Percentiles rank a stretch among this genome's conserved stretches.
Conservation (phyloP, 2,113 vertebrate genomes). For the Silurus meridionalis region DNA sequence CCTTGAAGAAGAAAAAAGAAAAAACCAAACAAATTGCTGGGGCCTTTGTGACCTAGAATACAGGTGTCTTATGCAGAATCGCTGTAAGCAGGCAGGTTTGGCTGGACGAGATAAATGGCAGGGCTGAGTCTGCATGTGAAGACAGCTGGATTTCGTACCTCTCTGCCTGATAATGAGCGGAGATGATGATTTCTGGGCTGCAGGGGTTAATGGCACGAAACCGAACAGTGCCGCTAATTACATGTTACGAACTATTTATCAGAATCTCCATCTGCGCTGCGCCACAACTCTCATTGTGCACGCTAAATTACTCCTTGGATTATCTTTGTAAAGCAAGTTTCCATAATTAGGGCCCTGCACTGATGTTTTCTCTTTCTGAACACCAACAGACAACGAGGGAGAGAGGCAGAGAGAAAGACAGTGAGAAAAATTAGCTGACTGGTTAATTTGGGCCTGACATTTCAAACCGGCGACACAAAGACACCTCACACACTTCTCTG, state of each 20-base stretch:
- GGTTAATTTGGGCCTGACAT: conserved; percentile 66
- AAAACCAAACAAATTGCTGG: background rate
- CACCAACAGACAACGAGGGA: conserved; percentile 64
- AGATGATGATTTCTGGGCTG: conserved; percentile 88
- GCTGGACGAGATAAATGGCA: conserved; percentile 80
- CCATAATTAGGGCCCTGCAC: conserved; percentile 91
- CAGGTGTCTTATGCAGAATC: conserved; percentile 69
- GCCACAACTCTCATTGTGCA: conserved; percentile 89
- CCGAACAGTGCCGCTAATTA: conserved; percentile 96
- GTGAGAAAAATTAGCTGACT: conserved; percentile 65
- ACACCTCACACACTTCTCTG: conserved; percentile 17
- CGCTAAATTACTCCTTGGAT: conserved; percentile 99
- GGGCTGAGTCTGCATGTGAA: conserved; percentile 92
- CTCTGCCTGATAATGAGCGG: conserved; percentile 96
- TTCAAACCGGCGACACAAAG: conserved; percentile 51
- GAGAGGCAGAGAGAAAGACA: conserved; percentile 46
- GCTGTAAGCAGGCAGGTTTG: conserved; percentile 50
- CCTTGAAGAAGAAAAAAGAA: conserved; percentile 17
- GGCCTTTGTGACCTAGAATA: conserved; percentile 69
- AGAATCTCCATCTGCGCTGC: conserved; percentile 96
- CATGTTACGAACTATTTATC: conserved; percentile 99
- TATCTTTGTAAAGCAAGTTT: conserved; percentile 99
- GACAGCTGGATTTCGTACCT: conserved; percentile 97
- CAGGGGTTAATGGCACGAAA: conserved; percentile 99
- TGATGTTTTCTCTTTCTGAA: conserved; percentile 84